Conservation (phyloP, 1,140 invertebrate genomes). For the Geopemphigus sp. region DNA sequence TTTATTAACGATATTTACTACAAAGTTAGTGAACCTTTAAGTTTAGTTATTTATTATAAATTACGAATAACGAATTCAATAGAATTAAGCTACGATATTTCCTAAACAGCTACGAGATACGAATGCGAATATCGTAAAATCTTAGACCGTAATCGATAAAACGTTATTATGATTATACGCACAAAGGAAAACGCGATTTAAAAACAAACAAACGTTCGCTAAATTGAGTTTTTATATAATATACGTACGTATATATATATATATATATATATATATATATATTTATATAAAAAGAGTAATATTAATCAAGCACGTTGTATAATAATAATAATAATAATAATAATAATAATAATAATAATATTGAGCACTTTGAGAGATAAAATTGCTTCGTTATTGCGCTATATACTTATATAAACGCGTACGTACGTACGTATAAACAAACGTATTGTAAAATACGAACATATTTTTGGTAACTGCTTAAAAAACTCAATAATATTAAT, state of each 20-base stretch:
- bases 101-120: constrained; percentile 16
- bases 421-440: background rate
- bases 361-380: constrained; percentile 34
- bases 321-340: background rate
- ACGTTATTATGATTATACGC: background rate
- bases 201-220: constrained; percentile 4
- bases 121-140: constrained; percentile 20
- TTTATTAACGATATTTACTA: constrained; percentile 14
- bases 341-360: background rate
- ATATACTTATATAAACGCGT: background rate
- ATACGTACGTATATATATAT: too few species aligned
- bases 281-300: constrained; percentile 7
- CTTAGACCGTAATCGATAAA: constrained; percentile 8
- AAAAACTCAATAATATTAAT: constrained; percentile 11
- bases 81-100: constrained; percentile 27
- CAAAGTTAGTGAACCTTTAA: constrained; percentile 17
- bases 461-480: constrained; percentile 36
- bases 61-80: constrained; percentile 16
- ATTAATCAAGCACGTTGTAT: constrained; percentile 4
- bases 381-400: background rate
- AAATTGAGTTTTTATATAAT: background rate
- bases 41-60: constrained; percentile 28
- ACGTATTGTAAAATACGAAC: constrained; percentile 9
- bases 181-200: background rate
- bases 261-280: too few species aligned